Conservation (phyloP, 2,113 vertebrate genomes). For the Dasypus novemcinctus region DNA sequence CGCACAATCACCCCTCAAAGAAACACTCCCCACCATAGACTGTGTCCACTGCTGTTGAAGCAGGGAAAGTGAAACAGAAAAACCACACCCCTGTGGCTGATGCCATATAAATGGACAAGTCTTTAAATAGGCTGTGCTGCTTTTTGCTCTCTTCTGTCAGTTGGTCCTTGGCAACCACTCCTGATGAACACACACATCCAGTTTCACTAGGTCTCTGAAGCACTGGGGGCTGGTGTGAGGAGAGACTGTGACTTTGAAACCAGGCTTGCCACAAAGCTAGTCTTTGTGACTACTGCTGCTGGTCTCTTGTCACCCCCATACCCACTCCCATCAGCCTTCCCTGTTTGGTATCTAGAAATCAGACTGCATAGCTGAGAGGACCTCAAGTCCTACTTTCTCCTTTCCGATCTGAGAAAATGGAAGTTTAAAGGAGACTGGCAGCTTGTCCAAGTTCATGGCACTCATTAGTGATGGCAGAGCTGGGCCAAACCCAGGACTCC, state of each 20-base stretch:
- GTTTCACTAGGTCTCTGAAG: neutral
- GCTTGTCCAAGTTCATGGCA: neutral
- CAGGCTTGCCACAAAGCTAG: neutral
- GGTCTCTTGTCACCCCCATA: neutral
- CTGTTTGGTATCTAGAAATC: constrained; percentile 4
- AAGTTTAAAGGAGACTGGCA: neutral
- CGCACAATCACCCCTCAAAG: neutral
- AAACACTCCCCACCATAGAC: neutral
- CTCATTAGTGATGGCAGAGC: neutral
- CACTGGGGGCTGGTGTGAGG: neutral
- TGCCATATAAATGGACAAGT: neutral
- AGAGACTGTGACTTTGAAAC: neutral
- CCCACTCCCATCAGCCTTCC: neutral
- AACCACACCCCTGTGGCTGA: neutral
- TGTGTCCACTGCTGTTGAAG: neutral
- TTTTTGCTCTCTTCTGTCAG: neutral
- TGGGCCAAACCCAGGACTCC: neutral
- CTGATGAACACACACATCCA: neutral
- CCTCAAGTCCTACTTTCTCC: neutral
- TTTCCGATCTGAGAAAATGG: neutral
- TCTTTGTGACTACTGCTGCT: neutral
- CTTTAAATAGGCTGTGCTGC: neutral
- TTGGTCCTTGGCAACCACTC: neutral
- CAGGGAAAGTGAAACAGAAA: neutral
- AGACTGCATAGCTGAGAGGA: neutral